Evolutionary conservation across 2,888 invertebrate genomes (phyloP), one percentile per base, ranked within the genome.

Genomic region (Campoletis raptor): DNA sequence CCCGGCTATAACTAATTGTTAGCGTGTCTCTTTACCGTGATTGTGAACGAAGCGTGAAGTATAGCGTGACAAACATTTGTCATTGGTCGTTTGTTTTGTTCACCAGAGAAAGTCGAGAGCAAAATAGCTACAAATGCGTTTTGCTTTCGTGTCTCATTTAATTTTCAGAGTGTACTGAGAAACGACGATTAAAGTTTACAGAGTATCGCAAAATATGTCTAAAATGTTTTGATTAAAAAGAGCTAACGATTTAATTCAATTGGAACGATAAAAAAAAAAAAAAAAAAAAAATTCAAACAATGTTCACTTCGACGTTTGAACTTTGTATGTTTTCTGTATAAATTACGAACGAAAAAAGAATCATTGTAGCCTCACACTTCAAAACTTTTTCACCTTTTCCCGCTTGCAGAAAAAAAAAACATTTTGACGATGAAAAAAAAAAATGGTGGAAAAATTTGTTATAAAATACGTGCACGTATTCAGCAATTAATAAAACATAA

Each of bases 1-100:
- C 61, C 74, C 18, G 48, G 79, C 57, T 84, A 57, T 73, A 74
- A 80, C 79, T 80, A 80, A 84, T 84, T 80, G 79, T n/a, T 73
- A 61, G 79, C 83, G 83, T 80, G 83, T 74, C 83, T 80, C 74
- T 84, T 80, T 84, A 69, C 74, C 74, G 74, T 45, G 79, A 84
- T 80, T 74, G 73, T 61, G 74, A 48, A 57, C 79, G 57, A 80
- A 74, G 79, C 83, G 69, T 64, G 61, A 69, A 69, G 69, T 40
- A 74, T 80, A 80, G 83, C 79, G 73, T 74, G 74, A 52, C 83
- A 42, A 79, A 67, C 83, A 79, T 83, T 83, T 79, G 67, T 83
- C 83, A 79, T 83, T 79, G 78, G 78, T 54, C 21, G 78, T 73
- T 66, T 57, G 67, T 79, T 67, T 52, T 61, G 24, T 18, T 79